Percentiles rank a stretch among this genome's conserved stretches.
phyloP scores from a whole-genome alignment of 2,888 invertebrate species.

The Drosophila infuscata region DNA sequence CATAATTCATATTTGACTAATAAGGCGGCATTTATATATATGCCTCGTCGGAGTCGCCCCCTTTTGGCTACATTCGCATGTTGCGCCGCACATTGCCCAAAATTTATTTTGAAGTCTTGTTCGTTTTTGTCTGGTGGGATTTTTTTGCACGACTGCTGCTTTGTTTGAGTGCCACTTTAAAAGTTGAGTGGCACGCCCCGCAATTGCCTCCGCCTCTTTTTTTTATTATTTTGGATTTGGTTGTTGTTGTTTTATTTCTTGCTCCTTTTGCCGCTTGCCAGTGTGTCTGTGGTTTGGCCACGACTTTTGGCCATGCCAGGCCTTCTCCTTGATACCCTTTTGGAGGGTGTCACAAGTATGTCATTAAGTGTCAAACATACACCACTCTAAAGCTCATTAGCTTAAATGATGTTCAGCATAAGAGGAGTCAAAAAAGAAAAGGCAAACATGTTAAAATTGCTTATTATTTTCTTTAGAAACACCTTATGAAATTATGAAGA shows the following conservation, averaged over 20 bases:
- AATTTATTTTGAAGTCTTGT: conserved; percentile 32
- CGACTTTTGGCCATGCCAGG: conserved; percentile 45
- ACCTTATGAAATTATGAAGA: not conserved
- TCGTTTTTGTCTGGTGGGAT: not conserved
- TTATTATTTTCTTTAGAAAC: not conserved
- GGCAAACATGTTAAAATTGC: not conserved
- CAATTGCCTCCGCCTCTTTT: conserved; percentile 39
- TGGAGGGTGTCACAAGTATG: not conserved
- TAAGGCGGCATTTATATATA: conserved; percentile 48
- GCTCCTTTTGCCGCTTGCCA: conserved; percentile 51
- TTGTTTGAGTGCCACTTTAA: conserved; percentile 70
- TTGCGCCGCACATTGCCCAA: conserved; percentile 25
- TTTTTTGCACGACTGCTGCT: conserved; percentile 42
- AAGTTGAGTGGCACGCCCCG: conserved; percentile 60
- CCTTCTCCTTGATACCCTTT: conserved; percentile 20
- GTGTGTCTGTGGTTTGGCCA: conserved; percentile 62
- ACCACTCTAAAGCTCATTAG: not conserved
- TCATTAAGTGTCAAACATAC: too few relatives aligned
- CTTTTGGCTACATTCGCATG: conserved; percentile 25
- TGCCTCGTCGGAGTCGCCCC: not conserved
- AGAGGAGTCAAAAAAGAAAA: not conserved
- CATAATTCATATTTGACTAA: conserved; percentile 60
- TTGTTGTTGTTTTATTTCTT: conserved; percentile 16
- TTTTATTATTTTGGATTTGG: conserved; percentile 1
- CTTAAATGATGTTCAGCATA: not conserved